phyloP scores from a whole-genome alignment of 2,888 invertebrate species.

The Acrobasis repandana region DNA sequence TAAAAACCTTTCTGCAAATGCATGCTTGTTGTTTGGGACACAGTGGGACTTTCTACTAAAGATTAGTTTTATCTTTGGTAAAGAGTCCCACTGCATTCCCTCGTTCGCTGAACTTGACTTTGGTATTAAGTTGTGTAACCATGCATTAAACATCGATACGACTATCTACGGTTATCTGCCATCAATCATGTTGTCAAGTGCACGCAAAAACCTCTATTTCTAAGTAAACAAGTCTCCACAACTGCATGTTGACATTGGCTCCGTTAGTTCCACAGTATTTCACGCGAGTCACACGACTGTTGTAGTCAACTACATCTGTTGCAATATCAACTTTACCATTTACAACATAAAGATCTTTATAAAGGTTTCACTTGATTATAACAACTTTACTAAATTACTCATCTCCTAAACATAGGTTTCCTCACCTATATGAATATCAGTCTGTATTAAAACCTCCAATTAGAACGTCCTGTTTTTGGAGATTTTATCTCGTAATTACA shows the following conservation, averaged over 20 bases:
- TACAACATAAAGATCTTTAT: background rate
- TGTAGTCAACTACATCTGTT: background rate
- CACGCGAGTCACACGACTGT: slow-evolving; percentile 40
- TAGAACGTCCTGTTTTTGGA: slow-evolving; percentile 56
- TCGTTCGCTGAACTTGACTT: slow-evolving; percentile 35
- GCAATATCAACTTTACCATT: background rate
- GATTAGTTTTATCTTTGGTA: background rate
- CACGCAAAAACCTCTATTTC: slow-evolving; percentile 40
- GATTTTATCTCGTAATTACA: slow-evolving; percentile 67
- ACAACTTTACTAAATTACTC: background rate
- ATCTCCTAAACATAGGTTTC: background rate
- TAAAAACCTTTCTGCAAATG: background rate
- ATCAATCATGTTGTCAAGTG: slow-evolving; percentile 42
- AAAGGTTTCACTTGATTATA: background rate
- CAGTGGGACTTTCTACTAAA: background rate
- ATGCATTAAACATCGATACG: slow-evolving; percentile 30
- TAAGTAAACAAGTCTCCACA: slow-evolving; percentile 39
- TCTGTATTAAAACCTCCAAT: background rate
- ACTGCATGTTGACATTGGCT: slow-evolving; percentile 37
- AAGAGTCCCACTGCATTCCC: slow-evolving; percentile 3
- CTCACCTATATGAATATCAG: background rate
- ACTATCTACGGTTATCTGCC: slow-evolving; percentile 36
- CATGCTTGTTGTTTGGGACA: background rate
- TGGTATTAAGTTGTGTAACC: slow-evolving; percentile 30
- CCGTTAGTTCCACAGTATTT: slow-evolving; percentile 40